Evolutionary conservation across 2,888 invertebrate genomes (phyloP).

Genomic region (Pyrrhosoma nymphula): DNA sequence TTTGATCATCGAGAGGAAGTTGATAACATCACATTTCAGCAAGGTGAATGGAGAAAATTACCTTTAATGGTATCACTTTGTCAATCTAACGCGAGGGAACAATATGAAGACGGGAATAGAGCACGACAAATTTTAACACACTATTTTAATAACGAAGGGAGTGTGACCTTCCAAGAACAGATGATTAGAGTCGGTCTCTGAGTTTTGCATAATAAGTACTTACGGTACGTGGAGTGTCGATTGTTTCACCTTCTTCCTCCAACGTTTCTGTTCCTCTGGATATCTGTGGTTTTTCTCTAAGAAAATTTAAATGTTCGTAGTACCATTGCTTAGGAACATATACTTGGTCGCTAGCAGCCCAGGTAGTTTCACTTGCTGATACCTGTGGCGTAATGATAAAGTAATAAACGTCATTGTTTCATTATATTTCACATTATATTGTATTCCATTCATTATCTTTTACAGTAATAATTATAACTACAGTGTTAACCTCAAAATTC

Average conservation of each 20-base stretch:
- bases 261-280: too few relatives aligned
- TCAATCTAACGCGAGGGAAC: too few relatives aligned
- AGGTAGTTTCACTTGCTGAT: background rate
- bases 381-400: too few relatives aligned
- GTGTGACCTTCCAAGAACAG: too few relatives aligned
- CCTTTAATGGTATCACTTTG: background rate
- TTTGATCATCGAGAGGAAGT: background rate
- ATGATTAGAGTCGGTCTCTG: background rate
- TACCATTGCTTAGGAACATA: background rate
- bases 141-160: too few relatives aligned
- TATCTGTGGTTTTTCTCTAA: background rate
- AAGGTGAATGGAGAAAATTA: background rate
- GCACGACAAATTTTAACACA: too few relatives aligned
- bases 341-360: background rate
- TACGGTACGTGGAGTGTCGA: background rate
- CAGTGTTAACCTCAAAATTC: background rate
- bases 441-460: background rate
- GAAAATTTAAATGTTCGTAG: background rate
- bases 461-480: background rate
- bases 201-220: background rate
- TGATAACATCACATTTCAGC: background rate
- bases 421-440: constrained; percentile 1
- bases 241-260: background rate
- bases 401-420: background rate
- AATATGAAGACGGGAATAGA: too few relatives aligned